Evolutionary conservation across 1,140 invertebrate genomes (phyloP).

Genomic region (Drosophila ironensis): DNA sequence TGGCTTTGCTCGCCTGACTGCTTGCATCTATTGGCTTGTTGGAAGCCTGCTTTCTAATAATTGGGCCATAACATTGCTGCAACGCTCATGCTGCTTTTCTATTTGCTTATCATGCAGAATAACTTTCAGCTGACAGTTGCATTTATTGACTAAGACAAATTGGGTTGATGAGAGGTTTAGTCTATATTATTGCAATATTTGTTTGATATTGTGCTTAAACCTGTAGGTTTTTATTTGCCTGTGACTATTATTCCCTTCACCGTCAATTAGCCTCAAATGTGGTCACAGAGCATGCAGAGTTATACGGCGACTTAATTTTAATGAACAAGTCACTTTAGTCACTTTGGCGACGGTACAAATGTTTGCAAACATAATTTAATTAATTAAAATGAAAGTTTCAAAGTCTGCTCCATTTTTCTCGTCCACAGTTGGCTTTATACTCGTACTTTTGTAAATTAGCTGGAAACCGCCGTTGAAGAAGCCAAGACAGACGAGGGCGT

Average conservation of each 20-base stretch:
- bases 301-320: neutral
- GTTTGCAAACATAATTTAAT: constrained; percentile 31
- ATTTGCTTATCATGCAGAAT: constrained; percentile 21
- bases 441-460: constrained; percentile 40
- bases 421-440: constrained; percentile 10
- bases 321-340: constrained; percentile 3
- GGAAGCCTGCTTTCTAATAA: constrained; percentile 11
- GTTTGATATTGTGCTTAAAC: neutral
- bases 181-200: neutral
- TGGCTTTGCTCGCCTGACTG: constrained; percentile 4
- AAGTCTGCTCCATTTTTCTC: neutral
- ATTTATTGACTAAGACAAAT: constrained; percentile 23
- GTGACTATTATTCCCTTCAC: too few relatives aligned
- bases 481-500: constrained; percentile 9
- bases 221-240: too few relatives aligned
- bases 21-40: constrained; percentile 14
- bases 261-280: too few relatives aligned
- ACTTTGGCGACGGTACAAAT: neutral
- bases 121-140: constrained; percentile 29
- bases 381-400: constrained; percentile 25
- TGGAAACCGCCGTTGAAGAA: constrained; percentile 28
- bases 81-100: constrained; percentile 3
- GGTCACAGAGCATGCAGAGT: too few relatives aligned
- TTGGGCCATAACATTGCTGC: constrained; percentile 21
- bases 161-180: too few relatives aligned